phyloP scores from a whole-genome alignment of 2,113 vertebrate species.

The Emydura subglobosa region DNA sequence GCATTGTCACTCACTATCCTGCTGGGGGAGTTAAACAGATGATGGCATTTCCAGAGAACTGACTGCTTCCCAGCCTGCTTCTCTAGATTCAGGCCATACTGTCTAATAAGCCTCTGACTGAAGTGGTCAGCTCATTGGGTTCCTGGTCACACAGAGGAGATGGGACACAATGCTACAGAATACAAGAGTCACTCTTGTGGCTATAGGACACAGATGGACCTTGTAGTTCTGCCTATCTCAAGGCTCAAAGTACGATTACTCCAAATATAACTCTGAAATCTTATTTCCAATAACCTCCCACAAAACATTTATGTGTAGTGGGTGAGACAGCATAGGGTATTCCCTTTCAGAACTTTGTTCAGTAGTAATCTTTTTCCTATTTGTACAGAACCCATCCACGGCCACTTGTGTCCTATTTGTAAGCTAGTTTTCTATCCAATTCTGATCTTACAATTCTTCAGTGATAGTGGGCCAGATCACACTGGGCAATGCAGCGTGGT shows the following conservation, averaged over 20 bases:
- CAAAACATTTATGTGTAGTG: not conserved
- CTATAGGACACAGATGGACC: not conserved
- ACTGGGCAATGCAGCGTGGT: not conserved
- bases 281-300: accelerated
- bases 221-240: not conserved
- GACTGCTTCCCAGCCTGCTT: slow-evolving; percentile 5
- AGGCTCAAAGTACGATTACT: not conserved
- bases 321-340: not conserved
- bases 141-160: not conserved
- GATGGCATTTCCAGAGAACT: not conserved
- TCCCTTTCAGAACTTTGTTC: not conserved
- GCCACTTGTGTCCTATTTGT: not conserved
- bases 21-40: slow-evolving; percentile 2
- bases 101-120: not conserved
- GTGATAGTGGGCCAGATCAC: not conserved
- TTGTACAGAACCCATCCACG: not conserved
- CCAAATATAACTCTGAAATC: not conserved
- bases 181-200: not conserved
- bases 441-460: not conserved
- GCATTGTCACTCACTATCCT: not conserved
- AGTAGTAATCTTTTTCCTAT: not conserved
- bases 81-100: accelerated
- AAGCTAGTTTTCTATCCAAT: not conserved
- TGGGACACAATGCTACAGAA: not conserved
- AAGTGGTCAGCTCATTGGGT: not conserved